Base-by-base conservation (phyloP, 2,888 invertebrate species). In the Stictocephala bisonia region DNA sequence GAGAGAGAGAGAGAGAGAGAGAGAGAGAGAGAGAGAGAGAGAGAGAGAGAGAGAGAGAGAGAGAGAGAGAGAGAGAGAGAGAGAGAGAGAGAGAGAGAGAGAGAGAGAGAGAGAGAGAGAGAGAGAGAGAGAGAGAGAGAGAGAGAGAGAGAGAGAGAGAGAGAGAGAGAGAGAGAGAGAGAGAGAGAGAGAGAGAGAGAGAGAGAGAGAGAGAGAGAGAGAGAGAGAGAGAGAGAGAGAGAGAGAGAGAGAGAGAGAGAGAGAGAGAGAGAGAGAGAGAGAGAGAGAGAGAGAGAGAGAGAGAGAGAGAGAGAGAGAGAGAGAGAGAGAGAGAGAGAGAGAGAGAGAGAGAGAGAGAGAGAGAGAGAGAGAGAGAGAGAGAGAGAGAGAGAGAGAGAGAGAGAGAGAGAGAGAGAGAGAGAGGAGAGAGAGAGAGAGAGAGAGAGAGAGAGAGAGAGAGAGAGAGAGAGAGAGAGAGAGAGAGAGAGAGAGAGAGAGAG, bases 31-130 rank as follows among this genome's bases (percentile, higher is more conserved):
- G 35, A 35, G 9, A 35, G 9, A 35, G 9, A 44, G 56, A 53
- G 56, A 53, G 56, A 53, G 56, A 53, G 56, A 53, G 20, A 44
- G 44, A 44, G 44, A 44, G 44, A 53, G 56, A 53, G 56, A 53
- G 56, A 53, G 56, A 53, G 56, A 53, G 56, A 53, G 20, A 35
- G 13, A 35, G 35, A 35, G 9, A 35, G 9, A 35, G 9, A 44
- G 56, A 53, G 56, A 53, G 56, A 53, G 56, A 53, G 56, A 53
- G 20, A 44, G 44, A 44, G 44, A 44, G 44, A 53, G 56, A 53
- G 56, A 53, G 56, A 53, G 56, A 53, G 56, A 53, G 56, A 53
- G 20, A 53, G 56, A 53, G 56, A 53, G 56, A 53, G 56, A 53
- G 56, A 53, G 56, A 53, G 20, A 53, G 56, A 53, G 20, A 53